Evolutionary conservation across 1,140 invertebrate genomes (phyloP).

Genomic region (Calephelis nemesis): DNA sequence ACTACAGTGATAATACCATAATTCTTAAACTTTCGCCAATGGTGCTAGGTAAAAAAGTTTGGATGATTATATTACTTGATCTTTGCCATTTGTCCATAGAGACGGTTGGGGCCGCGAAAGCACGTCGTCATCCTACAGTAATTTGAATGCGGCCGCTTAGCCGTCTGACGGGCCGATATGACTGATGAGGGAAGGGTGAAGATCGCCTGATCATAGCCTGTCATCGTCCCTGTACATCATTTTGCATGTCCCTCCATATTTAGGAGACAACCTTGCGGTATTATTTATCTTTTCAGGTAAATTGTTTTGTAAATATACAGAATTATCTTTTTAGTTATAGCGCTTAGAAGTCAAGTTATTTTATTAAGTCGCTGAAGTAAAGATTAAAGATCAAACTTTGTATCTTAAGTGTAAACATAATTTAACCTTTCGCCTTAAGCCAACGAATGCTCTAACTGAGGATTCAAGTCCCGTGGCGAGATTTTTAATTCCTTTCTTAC

Average conservation of each 20-base stretch:
- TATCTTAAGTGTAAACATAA: too few species aligned
- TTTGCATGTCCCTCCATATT: slow-evolving; percentile 52
- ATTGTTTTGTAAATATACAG: neutral
- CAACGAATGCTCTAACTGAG: too few species aligned
- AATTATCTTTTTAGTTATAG: too few species aligned
- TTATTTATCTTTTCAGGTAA: slow-evolving; percentile 48
- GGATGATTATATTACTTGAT: neutral
- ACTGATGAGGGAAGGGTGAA: slow-evolving; percentile 76
- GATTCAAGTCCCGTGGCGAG: too few species aligned
- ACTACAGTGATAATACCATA: too few species aligned
- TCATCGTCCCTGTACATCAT: slow-evolving; percentile 66
- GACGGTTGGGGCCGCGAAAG: slow-evolving; percentile 67
- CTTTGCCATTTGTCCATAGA: slow-evolving; percentile 49
- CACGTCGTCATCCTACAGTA: slow-evolving; percentile 71
- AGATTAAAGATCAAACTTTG: too few species aligned
- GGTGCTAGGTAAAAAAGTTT: too few species aligned
- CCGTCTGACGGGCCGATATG: slow-evolving; percentile 65
- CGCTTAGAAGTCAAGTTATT: too few species aligned
- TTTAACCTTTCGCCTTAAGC: too few species aligned
- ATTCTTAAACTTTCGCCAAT: too few species aligned
- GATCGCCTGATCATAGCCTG: slow-evolving; percentile 60
- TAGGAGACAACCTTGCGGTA: slow-evolving; percentile 41
- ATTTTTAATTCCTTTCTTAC: too few species aligned
- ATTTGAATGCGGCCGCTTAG: slow-evolving; percentile 77
- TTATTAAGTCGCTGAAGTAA: too few species aligned